These are phyloP conservation scores for Ctenicera cuprea DNA, from an alignment of 2,888 invertebrate species.

Conservation along the genomic window DNA sequence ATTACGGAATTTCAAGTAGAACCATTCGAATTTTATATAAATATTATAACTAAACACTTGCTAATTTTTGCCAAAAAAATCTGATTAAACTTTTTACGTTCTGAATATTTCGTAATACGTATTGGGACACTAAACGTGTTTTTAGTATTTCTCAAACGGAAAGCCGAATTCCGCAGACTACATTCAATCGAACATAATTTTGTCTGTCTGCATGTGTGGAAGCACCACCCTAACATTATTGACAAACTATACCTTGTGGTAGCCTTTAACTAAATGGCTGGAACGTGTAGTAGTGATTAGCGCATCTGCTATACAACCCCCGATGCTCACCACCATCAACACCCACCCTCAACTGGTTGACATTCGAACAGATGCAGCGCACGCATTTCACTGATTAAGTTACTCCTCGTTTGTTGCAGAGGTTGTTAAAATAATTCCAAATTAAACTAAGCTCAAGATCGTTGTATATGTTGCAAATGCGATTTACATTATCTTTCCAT, in stretches of 20 bases:
- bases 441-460: slow-evolving; percentile 24
- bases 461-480: slow-evolving; percentile 24
- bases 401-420: slow-evolving; percentile 17
- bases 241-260: background rate
- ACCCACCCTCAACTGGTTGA: slow-evolving; percentile 20
- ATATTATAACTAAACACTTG: too few relatives aligned
- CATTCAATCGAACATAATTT: too few relatives aligned
- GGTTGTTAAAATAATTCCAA: slow-evolving; percentile 27
- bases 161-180: too few relatives aligned
- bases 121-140: too few relatives aligned
- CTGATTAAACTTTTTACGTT: too few relatives aligned
- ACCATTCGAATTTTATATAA: too few relatives aligned
- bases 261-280: slow-evolving; percentile 28
- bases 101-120: too few relatives aligned
- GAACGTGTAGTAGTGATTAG: slow-evolving; percentile 31
- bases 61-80: too few relatives aligned
- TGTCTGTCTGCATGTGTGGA: too few relatives aligned
- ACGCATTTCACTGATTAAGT: slow-evolving; percentile 31
- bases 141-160: too few relatives aligned
- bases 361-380: slow-evolving; percentile 34
- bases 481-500: slow-evolving; percentile 16
- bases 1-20: too few relatives aligned
- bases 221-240: background rate
- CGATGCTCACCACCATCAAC: background rate
- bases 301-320: slow-evolving; percentile 28